These are phyloP conservation scores for Amaurobius ferox DNA, from an alignment of 2,888 invertebrate species.

Conservation along the genomic window DNA sequence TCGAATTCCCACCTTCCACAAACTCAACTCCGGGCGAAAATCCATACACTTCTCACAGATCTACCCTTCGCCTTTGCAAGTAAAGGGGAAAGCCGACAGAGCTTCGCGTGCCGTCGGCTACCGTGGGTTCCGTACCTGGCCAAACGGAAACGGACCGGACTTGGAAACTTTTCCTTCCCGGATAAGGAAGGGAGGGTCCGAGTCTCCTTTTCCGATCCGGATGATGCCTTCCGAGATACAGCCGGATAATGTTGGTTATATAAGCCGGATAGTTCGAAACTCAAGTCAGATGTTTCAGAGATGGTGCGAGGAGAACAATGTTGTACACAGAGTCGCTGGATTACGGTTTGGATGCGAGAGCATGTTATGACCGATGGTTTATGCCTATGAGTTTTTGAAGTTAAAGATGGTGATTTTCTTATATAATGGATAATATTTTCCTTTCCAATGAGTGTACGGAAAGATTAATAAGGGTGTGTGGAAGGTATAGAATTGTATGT, in stretches of 20 bases:
- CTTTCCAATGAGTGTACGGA: too few relatives aligned
- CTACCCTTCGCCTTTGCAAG: background rate
- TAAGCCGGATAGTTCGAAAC: background rate
- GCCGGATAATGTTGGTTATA: conserved; percentile 6
- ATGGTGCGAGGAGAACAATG: background rate
- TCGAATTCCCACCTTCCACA: too few relatives aligned
- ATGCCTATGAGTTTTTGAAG: too few relatives aligned
- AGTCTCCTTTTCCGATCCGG: conserved; percentile 62
- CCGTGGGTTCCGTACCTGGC: background rate
- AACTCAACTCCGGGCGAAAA: too few relatives aligned
- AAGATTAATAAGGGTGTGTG: too few relatives aligned
- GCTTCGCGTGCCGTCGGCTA: conserved; percentile 3
- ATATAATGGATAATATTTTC: too few relatives aligned
- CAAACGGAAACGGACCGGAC: conserved; percentile 62
- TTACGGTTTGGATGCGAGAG: too few relatives aligned
- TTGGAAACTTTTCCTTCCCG: conserved; percentile 59
- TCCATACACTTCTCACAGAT: background rate
- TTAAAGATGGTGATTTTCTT: too few relatives aligned
- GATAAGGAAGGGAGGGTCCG: conserved; percentile 47
- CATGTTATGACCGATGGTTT: too few relatives aligned
- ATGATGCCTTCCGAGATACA: conserved; percentile 59
- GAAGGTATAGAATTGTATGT: too few relatives aligned
- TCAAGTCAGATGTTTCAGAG: background rate
- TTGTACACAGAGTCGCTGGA: too few relatives aligned
- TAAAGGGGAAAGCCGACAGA: background rate